These are phyloP conservation scores for Diachrysia chrysitis DNA, from an alignment of 2,888 invertebrate genomes.

Conservation along the genomic window DNA sequence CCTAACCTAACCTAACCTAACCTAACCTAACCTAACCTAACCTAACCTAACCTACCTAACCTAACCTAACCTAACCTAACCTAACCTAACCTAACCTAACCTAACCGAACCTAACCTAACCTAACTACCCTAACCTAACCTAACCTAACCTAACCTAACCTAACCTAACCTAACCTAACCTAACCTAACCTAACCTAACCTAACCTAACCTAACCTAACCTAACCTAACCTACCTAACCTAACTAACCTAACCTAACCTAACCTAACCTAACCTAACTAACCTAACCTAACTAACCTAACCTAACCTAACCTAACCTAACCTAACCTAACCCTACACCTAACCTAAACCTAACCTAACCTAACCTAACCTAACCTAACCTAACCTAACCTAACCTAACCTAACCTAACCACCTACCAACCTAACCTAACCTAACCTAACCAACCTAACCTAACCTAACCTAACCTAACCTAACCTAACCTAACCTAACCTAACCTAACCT, in stretches of 20 bases:
- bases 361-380: conserved; percentile 55
- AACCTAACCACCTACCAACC: conserved; percentile 56
- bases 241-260: conserved; percentile 24
- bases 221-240: conserved; percentile 37
- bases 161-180: conserved; percentile 48
- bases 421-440: conserved; percentile 52
- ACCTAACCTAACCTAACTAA: conserved; percentile 24
- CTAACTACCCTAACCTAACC: conserved; percentile 46
- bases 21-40: conserved; percentile 44
- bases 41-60: conserved; percentile 47
- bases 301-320: conserved; percentile 43
- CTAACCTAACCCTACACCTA: conserved; percentile 41
- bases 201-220: conserved; percentile 48
- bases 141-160: conserved; percentile 49
- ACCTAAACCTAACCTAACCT: conserved; percentile 52
- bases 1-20: conserved; percentile 40
- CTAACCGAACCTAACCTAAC: conserved; percentile 41
- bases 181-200: conserved; percentile 44
- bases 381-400: conserved; percentile 53
- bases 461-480: conserved; percentile 52
- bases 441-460: conserved; percentile 56
- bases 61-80: conserved; percentile 33
- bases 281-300: conserved; percentile 50
- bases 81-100: conserved; percentile 44
- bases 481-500: conserved; percentile 46